Conservation (phyloP, 1,140 invertebrate genomes). For the Chionoecetes opilio region DNA sequence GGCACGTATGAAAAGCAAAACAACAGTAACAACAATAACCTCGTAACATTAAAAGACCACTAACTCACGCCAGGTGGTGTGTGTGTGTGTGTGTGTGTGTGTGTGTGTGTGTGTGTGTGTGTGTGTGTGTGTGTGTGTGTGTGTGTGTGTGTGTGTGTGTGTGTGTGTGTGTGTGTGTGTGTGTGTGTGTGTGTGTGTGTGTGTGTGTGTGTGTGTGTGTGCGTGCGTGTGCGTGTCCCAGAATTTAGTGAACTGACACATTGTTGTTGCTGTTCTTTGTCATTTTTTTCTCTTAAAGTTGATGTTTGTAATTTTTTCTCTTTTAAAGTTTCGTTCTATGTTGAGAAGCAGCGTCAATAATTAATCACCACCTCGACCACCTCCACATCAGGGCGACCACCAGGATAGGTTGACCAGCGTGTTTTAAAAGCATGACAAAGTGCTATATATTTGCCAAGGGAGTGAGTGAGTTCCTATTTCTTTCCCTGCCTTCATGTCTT, state of each 20-base stretch:
- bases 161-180: slow-evolving; percentile 27
- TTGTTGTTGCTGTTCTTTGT: not conserved
- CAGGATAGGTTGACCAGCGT: not conserved
- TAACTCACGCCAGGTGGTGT: not conserved
- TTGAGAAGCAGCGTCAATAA: too few species aligned
- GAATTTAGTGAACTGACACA: too few species aligned
- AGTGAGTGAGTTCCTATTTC: not conserved
- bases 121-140: slow-evolving; percentile 27
- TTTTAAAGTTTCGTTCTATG: too few species aligned
- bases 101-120: slow-evolving; percentile 47
- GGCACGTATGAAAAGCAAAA: not conserved
- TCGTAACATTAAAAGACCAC: too few species aligned
- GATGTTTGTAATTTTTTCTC: too few species aligned
- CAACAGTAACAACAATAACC: slow-evolving; percentile 38
- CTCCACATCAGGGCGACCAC: not conserved
- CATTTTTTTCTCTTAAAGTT: not conserved
- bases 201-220: slow-evolving; percentile 27
- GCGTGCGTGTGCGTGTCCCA: not conserved
- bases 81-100: slow-evolving; percentile 53
- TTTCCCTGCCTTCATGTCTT: not conserved
- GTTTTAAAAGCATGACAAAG: not conserved
- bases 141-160: slow-evolving; percentile 9
- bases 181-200: slow-evolving; percentile 27
- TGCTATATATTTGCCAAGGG: too few species aligned
- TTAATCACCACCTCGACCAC: too few species aligned